Base-by-base conservation (phyloP, 2,888 invertebrate genomes). In the Tachina fera region DNA sequence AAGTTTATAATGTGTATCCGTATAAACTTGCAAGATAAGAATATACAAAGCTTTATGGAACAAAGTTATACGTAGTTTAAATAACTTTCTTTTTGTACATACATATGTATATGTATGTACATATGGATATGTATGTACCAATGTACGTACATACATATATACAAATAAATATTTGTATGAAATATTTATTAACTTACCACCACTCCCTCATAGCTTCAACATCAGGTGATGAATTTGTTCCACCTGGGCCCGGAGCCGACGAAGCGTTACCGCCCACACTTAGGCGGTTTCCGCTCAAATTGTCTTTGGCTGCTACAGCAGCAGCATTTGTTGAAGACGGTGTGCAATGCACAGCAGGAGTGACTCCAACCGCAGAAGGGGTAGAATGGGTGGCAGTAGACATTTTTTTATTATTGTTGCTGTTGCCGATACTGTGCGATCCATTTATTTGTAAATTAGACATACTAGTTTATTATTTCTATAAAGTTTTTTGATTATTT, bases 171-270 rank as follows among this genome's bases (percentile, higher is more conserved):
- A 22, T 9, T n/a, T 67, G n/a, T n/a, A 22, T 65, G 13, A 13
- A 45, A 43, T 16, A 19, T 65, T 2, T 19, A 14, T 49, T 49
- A 19, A 90, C 91, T 91, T 91, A 92, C 92, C 92, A 92, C 93
- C 92, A 93, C 89, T 91, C 92, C 76, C 91, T 90, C 91, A 92
- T 92, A 9, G 91, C 90, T 87, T 92, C 92, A 45, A 91, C 90
- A 79, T 93, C 92, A 70, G 89, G 89, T 6, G 90, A 89, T 61
- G 76, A 87, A 78, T 74, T 88, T 78, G 89, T 88, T 45, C 85
- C 76, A 6, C 89, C 88, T 56, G 90, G 88, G 4, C 90, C 90
- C 14, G 90, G 90, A 10, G 91, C 91, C 14, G 91, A 91, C 8
- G 91, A 91, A 19, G 87, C 87, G 81, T 63, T 88, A n/a, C 88